Base-by-base conservation (phyloP, 2,113 vertebrate genomes). In the Columba livia region DNA sequence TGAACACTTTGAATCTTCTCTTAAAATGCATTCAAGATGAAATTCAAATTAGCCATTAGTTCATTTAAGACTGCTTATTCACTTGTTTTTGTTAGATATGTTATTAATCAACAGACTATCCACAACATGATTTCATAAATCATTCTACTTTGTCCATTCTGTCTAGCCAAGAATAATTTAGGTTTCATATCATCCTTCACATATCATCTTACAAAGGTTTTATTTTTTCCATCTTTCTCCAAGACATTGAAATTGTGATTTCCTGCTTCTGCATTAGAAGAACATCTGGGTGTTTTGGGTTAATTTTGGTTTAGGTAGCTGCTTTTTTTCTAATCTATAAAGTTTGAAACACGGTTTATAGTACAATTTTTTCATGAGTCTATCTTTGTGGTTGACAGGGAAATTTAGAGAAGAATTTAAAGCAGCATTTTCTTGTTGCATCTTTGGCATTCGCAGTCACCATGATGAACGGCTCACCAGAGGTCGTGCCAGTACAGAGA, bases 351-450 rank as follows among this genome's bases (percentile, higher is more conserved):
- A 15, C 1, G 0, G 2, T 86, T 95, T 61, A 67, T 5, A 24
- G 24, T 54, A 62, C 54, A 79, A 29, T 72, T 51, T 93, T 95
- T 97, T 91, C 60, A 97, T 92, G 60, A 85, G 53, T 31, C 57
- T 92, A 89, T 97, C 70, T 85, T 93, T 73, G 72, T 96, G 34
- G 40, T 90, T 86, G 72, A 74, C 98, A 99, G 99, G 99, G 77
- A 99, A 99, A 96, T 99, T 99, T 89, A 98, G 99, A 53, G 99
- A 98, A 93, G 99, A 99, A 97, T 99, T 99, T 96, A 99, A 99
- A 98, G 99, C 99, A 42, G 99, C 99, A 0, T 99, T 99, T 97
- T 98, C 99, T 80, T 99, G 98, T 94, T 98, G 97, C 79, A 99
- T 98, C 96, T 97, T 98, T 53, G 96, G 98, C 65, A 91, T 96